Evolutionary conservation across 2,888 invertebrate genomes (phyloP).

Genomic region (Phalera bucephala): DNA sequence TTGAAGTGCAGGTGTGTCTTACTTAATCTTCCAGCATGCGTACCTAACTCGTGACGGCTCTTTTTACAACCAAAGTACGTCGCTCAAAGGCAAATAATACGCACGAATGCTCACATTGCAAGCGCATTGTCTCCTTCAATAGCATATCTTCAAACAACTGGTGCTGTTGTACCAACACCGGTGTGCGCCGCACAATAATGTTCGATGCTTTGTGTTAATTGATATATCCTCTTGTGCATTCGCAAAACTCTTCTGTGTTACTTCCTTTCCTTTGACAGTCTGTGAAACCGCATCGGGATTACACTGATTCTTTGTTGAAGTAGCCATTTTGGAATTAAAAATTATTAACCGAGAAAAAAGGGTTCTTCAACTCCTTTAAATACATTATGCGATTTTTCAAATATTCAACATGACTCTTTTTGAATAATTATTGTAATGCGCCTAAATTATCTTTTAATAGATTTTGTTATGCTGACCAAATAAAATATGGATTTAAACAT

Average conservation of each 20-base stretch:
- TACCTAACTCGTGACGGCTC: not conserved
- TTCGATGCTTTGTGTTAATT: slow-evolving; percentile 45
- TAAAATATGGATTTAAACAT: too few relatives aligned
- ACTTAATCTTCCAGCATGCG: too few relatives aligned
- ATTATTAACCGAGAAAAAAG: not conserved
- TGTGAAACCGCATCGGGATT: slow-evolving; percentile 48
- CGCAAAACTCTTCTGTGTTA: slow-evolving; percentile 62
- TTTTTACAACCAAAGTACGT: slow-evolving; percentile 5
- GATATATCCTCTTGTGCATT: slow-evolving; percentile 59
- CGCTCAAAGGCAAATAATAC: slow-evolving; percentile 17
- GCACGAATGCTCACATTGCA: slow-evolving; percentile 16
- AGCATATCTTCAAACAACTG: slow-evolving; percentile 20
- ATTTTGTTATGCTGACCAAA: too few relatives aligned
- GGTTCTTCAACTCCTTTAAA: too few relatives aligned
- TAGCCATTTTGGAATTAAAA: slow-evolving; percentile 6
- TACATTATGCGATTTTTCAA: too few relatives aligned
- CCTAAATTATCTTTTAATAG: too few relatives aligned
- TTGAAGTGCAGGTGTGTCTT: too few relatives aligned
- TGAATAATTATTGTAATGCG: too few relatives aligned
- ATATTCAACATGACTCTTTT: too few relatives aligned
- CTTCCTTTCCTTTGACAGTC: slow-evolving; percentile 71
- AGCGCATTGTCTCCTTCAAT: slow-evolving; percentile 23
- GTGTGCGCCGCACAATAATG: slow-evolving; percentile 34
- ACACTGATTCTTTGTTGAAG: slow-evolving; percentile 11
- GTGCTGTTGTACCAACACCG: slow-evolving; percentile 58